Percentiles rank a stretch among this genome's conserved stretches.
Evolutionary conservation across 2,888 invertebrate species (phyloP).

Genomic region (Sminthurinus aureus): DNA sequence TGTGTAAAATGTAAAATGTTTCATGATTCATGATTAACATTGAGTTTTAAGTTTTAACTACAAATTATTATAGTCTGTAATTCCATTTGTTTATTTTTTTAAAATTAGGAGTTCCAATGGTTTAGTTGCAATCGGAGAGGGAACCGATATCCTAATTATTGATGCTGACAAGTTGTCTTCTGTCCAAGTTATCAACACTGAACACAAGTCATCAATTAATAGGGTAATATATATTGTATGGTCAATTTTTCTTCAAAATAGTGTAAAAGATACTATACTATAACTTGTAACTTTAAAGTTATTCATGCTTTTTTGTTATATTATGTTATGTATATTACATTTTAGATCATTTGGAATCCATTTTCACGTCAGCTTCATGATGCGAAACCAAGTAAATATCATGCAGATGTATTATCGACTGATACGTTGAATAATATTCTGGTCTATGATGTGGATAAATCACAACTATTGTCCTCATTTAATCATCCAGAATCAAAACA

Average conservation of each 20-base stretch:
- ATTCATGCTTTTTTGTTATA: neutral
- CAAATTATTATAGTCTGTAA: neutral
- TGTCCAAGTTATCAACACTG: slow-evolving; percentile 50
- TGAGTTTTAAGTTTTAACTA: too few species aligned
- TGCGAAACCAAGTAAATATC: slow-evolving; percentile 39
- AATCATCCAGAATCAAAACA: slow-evolving; percentile 52
- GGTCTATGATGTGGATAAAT: slow-evolving; percentile 53
- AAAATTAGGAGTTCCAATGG: slow-evolving; percentile 41
- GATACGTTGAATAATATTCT: slow-evolving; percentile 48
- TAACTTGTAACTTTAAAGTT: too few species aligned
- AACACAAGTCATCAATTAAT: slow-evolving; percentile 53
- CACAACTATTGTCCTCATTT: slow-evolving; percentile 47
- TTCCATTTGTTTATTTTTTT: slow-evolving; percentile 1
- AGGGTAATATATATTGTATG: slow-evolving; percentile 41
- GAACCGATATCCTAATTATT: slow-evolving; percentile 53
- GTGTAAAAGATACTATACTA: neutral
- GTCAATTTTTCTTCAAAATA: neutral
- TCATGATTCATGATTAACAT: neutral
- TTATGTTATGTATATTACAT: slow-evolving; percentile 9
- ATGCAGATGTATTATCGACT: slow-evolving; percentile 50
- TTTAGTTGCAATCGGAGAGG: slow-evolving; percentile 52
- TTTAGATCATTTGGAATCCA: slow-evolving; percentile 43
- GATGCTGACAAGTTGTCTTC: slow-evolving; percentile 47
- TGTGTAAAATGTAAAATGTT: too few species aligned
- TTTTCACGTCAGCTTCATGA: slow-evolving; percentile 36